A percentile compares a stretch with the other conserved stretches of the same genome.
phyloP scores from a whole-genome alignment of 2,888 invertebrate genomes.

The Crematogaster levior region DNA sequence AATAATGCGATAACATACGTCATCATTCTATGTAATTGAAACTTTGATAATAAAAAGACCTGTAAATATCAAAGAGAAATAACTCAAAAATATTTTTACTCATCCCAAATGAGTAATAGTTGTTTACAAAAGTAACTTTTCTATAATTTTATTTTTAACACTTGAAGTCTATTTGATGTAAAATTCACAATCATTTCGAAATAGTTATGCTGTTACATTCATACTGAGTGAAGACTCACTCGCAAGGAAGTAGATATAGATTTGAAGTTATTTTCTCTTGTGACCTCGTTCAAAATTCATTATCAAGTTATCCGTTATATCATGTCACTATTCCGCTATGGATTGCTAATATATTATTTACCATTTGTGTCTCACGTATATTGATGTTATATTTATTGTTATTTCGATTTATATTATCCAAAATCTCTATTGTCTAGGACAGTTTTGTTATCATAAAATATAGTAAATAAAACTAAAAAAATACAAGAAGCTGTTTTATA shows the following conservation, averaged over 20 bases:
- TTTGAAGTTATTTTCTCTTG: neutral
- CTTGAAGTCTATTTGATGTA: neutral
- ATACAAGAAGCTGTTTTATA: neutral
- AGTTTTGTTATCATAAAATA: neutral
- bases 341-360: conserved; percentile 38
- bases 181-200: neutral
- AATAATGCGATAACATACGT: neutral
- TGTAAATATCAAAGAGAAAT: neutral
- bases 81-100: neutral
- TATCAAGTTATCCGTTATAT: neutral
- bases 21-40: neutral
- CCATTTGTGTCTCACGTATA: neutral
- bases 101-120: neutral
- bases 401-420: conserved; percentile 2
- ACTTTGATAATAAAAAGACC: neutral
- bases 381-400: conserved; percentile 5
- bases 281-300: neutral
- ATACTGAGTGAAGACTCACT: neutral
- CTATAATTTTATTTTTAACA: neutral
- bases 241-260: neutral
- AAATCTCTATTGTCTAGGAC: too few relatives aligned
- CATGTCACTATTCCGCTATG: neutral
- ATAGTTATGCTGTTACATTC: neutral
- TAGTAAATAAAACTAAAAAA: neutral
- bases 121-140: neutral